Conservation (phyloP, 2,113 vertebrate species). For the Balaenoptera acutorostrata region DNA sequence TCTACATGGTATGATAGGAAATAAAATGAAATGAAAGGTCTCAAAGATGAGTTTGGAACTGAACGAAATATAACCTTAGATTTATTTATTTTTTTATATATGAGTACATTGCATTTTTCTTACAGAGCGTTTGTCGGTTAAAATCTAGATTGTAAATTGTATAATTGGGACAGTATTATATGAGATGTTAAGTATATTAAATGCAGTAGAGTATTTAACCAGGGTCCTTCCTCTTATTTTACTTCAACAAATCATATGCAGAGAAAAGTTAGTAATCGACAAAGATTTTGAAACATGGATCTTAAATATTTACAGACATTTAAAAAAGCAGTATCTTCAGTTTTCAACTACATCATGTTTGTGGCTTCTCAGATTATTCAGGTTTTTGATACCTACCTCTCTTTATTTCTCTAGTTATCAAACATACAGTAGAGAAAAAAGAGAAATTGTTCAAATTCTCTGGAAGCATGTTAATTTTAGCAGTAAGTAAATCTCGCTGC, state of each 20-base stretch:
- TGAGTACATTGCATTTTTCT: background rate
- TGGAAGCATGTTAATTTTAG: slow-evolving; percentile 56
- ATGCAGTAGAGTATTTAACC: background rate
- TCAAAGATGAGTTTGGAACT: background rate
- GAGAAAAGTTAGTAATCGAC: background rate
- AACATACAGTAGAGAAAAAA: background rate
- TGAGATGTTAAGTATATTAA: background rate
- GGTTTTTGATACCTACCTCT: background rate
- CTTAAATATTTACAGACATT: background rate
- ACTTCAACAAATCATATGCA: background rate
- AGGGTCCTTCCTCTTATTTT: background rate
- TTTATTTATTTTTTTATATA: background rate
- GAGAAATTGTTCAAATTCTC: slow-evolving; percentile 8
- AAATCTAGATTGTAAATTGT: background rate
- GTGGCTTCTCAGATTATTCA: slow-evolving; percentile 1
- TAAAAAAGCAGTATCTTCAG: background rate
- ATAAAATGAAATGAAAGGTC: background rate
- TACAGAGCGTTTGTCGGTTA: background rate
- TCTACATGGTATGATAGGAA: background rate
- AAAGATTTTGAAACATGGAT: background rate
- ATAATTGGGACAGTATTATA: background rate
- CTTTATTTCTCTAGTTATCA: background rate
- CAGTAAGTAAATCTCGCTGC: slow-evolving; percentile 25
- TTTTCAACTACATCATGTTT: background rate
- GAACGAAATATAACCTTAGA: background rate